These are phyloP conservation scores for Candoia aspera DNA, from an alignment of 2,113 vertebrate species.

Conservation along the genomic window DNA sequence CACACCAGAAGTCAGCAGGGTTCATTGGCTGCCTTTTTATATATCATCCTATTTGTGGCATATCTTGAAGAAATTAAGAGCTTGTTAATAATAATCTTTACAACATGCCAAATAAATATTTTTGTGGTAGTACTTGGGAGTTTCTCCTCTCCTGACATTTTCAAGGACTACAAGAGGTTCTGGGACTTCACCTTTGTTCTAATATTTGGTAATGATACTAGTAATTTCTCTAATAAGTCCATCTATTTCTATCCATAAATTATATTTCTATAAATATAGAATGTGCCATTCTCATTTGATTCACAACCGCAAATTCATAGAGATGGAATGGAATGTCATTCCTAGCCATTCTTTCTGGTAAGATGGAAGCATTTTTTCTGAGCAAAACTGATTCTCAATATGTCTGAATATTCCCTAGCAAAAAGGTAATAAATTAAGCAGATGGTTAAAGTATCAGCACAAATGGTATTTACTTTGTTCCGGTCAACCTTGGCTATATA, in stretches of 20 bases:
- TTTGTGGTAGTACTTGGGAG: neutral
- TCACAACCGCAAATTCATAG: neutral
- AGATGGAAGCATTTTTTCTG: neutral
- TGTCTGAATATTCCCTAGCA: neutral
- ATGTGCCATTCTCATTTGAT: neutral
- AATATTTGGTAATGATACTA: neutral
- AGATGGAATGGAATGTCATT: neutral
- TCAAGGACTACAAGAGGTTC: neutral
- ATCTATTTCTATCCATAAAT: neutral
- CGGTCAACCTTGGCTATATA: neutral
- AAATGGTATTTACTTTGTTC: neutral
- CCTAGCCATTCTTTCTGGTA: neutral
- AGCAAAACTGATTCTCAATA: too few relatives aligned
- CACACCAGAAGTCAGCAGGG: neutral
- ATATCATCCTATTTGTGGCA: neutral
- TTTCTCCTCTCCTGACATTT: neutral
- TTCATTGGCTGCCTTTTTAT: neutral
- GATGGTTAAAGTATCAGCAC: neutral
- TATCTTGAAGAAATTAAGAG: neutral
- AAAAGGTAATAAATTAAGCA: neutral
- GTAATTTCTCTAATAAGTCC: neutral
- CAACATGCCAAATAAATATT: neutral
- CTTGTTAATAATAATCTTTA: neutral
- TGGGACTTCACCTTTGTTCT: neutral
- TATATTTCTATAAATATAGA: neutral